Evolutionary conservation across 2,113 vertebrate species (phyloP).

Genomic region (Lycaon pictus): DNA sequence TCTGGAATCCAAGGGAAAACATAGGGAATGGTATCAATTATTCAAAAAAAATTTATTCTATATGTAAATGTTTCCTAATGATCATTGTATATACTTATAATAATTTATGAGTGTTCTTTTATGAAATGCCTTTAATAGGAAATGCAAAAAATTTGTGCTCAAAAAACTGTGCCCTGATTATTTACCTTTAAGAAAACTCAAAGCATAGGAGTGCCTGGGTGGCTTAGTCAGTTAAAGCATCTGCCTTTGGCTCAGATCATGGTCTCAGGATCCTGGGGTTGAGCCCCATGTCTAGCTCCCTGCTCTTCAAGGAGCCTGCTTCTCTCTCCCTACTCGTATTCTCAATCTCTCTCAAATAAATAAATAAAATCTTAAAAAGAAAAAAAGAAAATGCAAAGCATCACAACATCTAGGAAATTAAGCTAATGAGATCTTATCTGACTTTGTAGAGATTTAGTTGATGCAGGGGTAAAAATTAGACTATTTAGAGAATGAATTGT

Average conservation of each 20-base stretch:
- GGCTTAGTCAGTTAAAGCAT: not conserved
- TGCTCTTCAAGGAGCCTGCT: not conserved
- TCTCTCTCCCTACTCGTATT: not conserved
- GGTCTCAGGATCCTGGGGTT: not conserved
- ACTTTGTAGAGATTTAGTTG: not conserved
- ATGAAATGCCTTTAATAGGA: not conserved
- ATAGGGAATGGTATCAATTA: not conserved
- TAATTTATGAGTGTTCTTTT: not conserved
- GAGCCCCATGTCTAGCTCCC: no score
- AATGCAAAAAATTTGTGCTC: not conserved
- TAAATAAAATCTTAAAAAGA: not conserved
- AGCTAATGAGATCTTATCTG: not conserved
- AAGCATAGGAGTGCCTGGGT: not conserved
- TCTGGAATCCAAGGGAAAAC: not conserved
- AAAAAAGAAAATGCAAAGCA: not conserved
- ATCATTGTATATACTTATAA: not conserved
- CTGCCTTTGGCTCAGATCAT: not conserved
- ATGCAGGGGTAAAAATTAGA: constrained; percentile 8
- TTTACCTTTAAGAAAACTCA: not conserved
- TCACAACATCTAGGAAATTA: not conserved
- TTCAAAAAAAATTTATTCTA: constrained; percentile 2
- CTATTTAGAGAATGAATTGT: not conserved
- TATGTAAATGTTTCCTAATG: not conserved
- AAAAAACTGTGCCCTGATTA: not conserved
- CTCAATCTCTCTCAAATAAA: not conserved